phyloP scores from a whole-genome alignment of 2,113 vertebrate species.

The Python bivittatus region DNA sequence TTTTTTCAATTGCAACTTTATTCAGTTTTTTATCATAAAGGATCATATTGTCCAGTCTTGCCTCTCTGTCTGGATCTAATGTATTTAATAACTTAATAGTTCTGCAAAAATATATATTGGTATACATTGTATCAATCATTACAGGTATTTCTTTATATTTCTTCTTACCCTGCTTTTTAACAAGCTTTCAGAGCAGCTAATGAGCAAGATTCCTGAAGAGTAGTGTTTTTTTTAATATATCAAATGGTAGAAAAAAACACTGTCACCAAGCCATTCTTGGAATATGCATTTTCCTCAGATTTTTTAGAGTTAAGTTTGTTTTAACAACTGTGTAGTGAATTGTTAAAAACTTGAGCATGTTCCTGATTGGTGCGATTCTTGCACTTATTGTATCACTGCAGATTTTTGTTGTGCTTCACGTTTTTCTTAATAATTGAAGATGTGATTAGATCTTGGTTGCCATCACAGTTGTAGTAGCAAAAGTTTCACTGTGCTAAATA shows the following conservation, averaged over 20 bases:
- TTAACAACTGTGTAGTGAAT: not conserved
- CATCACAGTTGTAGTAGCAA: not conserved
- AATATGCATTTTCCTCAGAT: not conserved
- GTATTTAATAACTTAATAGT: not conserved
- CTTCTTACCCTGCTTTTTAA: not conserved
- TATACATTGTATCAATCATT: not conserved
- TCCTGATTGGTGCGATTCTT: not conserved
- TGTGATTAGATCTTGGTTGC: not conserved
- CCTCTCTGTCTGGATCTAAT: not conserved
- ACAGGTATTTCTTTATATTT: not conserved
- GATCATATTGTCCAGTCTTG: not conserved
- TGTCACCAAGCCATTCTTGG: not conserved
- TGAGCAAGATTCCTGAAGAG: too few relatives aligned
- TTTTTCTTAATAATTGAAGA: not conserved
- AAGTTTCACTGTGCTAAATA: not conserved
- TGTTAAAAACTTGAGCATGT: not conserved
- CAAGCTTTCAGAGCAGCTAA: not conserved
- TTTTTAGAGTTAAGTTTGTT: not conserved
- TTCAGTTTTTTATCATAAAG: not conserved
- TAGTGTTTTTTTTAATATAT: too few relatives aligned
- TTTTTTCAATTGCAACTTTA: not conserved
- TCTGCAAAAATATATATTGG: not conserved
- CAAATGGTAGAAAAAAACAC: not conserved
- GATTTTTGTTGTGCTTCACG: not conserved
- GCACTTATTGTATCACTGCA: not conserved